These are phyloP conservation scores for Eulithis testata DNA, from an alignment of 2,888 invertebrate species.

Conservation along the genomic window DNA sequence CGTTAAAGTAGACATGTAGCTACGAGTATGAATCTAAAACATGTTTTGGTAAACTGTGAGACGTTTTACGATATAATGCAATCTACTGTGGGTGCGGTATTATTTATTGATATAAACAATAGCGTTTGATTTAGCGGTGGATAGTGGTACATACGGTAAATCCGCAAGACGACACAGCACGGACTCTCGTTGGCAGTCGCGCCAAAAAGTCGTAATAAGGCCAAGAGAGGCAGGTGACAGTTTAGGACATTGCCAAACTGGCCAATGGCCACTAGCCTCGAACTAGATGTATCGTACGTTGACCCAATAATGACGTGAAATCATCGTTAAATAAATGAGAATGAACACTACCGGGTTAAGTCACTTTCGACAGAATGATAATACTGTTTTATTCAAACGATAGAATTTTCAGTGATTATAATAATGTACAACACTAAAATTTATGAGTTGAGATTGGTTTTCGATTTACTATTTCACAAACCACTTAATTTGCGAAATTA, in stretches of 20 bases:
- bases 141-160: neutral
- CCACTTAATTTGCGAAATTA: neutral
- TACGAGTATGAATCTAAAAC: too few species aligned
- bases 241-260: constrained; percentile 24
- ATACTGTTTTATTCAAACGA: neutral
- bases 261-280: constrained; percentile 7
- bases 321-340: constrained; percentile 2
- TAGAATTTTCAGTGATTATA: neutral
- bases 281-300: constrained; percentile 30
- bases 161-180: neutral
- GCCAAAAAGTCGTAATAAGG: constrained; percentile 16
- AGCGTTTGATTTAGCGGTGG: neutral
- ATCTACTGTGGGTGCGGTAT: too few species aligned
- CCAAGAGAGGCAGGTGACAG: constrained; percentile 11
- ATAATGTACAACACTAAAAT: neutral
- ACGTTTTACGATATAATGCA: too few species aligned
- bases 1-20: neutral
- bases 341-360: neutral
- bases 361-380: neutral
- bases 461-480: neutral
- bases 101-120: neutral
- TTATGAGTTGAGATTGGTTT: neutral
- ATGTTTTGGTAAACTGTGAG: too few species aligned
- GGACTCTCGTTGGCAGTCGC: constrained; percentile 12
- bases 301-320: constrained; percentile 32